Conservation (phyloP, 2,888 invertebrate species). For the Apodemia hepburni region DNA sequence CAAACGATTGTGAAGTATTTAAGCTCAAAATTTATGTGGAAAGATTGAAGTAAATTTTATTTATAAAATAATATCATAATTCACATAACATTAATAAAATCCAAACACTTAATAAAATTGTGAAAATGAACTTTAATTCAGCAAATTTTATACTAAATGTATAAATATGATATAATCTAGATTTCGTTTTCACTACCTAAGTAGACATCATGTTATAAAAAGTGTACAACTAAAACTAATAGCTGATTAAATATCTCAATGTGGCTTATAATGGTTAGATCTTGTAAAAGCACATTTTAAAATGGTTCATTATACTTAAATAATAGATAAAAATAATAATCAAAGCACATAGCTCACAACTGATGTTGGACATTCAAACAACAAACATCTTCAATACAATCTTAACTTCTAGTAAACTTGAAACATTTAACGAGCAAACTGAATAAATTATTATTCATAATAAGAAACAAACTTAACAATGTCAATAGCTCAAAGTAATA, state of each 20-base stretch:
- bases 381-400: conserved; percentile 75
- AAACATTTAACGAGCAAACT: conserved; percentile 80
- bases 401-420: conserved; percentile 79
- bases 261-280: conserved; percentile 79
- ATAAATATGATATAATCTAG: conserved; percentile 80
- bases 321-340: conserved; percentile 76
- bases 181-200: conserved; percentile 78
- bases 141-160: conserved; percentile 80
- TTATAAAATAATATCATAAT: conserved; percentile 17
- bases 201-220: conserved; percentile 80
- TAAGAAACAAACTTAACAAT: conserved; percentile 79
- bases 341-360: conserved; percentile 75
- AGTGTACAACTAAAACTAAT: conserved; percentile 80
- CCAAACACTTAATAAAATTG: conserved; percentile 69
- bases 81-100: conserved; percentile 32
- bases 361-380: conserved; percentile 70
- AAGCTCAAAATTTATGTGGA: no score
- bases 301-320: conserved; percentile 77
- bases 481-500: conserved; percentile 78
- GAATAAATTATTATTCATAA: conserved; percentile 80
- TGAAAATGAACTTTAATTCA: conserved; percentile 80
- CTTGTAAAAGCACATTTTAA: conserved; percentile 78
- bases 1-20: no score
- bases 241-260: conserved; percentile 79
- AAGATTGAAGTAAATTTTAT: no score